phyloP scores from a whole-genome alignment of 2,797 vertebrate species.

The Coreius guichenoti region DNA sequence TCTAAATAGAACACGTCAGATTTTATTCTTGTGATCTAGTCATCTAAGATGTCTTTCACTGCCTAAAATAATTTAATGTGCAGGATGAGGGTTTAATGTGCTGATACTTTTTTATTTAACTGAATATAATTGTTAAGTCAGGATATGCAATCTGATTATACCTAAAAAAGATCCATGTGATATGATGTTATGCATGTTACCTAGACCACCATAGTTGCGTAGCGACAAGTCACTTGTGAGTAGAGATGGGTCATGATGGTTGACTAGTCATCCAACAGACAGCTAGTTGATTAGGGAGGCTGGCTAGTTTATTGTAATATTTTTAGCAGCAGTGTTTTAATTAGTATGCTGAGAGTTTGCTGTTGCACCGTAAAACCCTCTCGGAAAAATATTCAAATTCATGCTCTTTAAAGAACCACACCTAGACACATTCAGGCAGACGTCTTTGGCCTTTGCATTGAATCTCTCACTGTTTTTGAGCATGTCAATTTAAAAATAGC shows the following conservation, averaged over 20 bases:
- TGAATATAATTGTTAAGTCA: background rate
- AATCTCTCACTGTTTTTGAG: background rate
- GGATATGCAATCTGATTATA: background rate
- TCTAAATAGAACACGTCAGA: conserved; percentile 12
- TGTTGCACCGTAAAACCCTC: background rate
- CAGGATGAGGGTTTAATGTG: too few species aligned
- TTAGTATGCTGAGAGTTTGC: conserved; percentile 9
- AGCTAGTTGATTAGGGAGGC: background rate
- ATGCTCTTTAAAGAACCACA: conserved; percentile 9
- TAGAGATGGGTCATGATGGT: background rate
- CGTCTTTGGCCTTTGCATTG: background rate
- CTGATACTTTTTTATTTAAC: background rate
- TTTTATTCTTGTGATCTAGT: conserved; percentile 3
- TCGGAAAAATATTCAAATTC: background rate
- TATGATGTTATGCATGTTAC: background rate
- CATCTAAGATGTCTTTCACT: background rate
- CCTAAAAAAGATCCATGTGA: background rate
- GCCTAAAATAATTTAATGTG: background rate
- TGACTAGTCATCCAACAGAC: background rate
- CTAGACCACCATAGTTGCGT: background rate
- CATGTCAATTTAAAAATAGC: background rate
- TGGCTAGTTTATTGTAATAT: background rate
- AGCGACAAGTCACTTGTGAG: background rate
- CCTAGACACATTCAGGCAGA: background rate
- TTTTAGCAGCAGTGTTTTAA: conserved; percentile 20